A percentile compares a stretch with the other conserved stretches of the same genome.
These are phyloP conservation scores for Drosophila littoralis DNA, from an alignment of 1,140 invertebrate species.

Conservation along the genomic window DNA sequence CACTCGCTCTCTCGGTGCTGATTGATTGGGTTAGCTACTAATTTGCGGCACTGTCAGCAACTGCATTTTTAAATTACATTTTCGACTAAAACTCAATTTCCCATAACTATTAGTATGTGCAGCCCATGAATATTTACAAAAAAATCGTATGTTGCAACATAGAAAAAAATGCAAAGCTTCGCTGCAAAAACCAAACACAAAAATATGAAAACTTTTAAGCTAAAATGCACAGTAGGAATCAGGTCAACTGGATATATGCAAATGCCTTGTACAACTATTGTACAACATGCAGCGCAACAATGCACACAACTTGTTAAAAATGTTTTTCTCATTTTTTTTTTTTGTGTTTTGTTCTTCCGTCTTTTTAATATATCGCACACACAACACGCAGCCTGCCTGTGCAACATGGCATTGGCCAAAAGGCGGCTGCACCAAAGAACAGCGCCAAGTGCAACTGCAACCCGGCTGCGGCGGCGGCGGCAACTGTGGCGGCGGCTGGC, in stretches of 20 bases:
- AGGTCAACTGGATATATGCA: constrained; percentile 74
- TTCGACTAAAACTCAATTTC: constrained; percentile 19
- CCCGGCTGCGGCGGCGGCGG: background rate
- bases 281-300: constrained; percentile 64
- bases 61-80: constrained; percentile 10
- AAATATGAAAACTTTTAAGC: constrained; percentile 28
- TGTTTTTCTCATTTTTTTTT: constrained; percentile 37
- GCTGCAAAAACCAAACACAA: constrained; percentile 23
- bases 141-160: constrained; percentile 27
- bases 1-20: constrained; percentile 8
- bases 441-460: constrained; percentile 71
- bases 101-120: background rate
- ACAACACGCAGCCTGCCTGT: constrained; percentile 29
- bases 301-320: constrained; percentile 63
- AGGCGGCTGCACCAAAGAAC: constrained; percentile 58
- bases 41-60: constrained; percentile 27
- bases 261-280: constrained; percentile 66
- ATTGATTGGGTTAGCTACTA: constrained; percentile 54
- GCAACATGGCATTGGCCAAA: constrained; percentile 57
- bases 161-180: constrained; percentile 7
- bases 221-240: constrained; percentile 45
- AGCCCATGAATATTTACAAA: background rate
- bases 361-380: constrained; percentile 53
- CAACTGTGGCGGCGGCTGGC: constrained; percentile 21
- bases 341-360: background rate